Percentiles rank a stretch among this genome's conserved stretches.
These are phyloP conservation scores for Vesta saturnalis DNA, from an alignment of 2,888 invertebrate genomes.

Conservation along the genomic window DNA sequence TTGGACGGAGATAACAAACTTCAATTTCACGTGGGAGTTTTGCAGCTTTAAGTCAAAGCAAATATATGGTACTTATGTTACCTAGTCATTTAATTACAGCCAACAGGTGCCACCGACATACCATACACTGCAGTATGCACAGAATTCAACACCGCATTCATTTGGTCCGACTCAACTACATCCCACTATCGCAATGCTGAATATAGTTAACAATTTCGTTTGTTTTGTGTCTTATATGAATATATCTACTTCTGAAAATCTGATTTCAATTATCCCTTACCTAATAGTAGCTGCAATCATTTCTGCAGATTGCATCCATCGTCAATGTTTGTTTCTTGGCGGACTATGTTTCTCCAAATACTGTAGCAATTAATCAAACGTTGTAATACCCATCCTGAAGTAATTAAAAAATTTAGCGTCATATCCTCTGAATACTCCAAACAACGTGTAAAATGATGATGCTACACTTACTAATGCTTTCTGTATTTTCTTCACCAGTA, in stretches of 20 bases:
- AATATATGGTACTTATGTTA: background rate
- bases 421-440: too few species aligned
- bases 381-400: background rate
- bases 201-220: background rate
- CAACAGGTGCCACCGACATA: background rate
- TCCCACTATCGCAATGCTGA: background rate
- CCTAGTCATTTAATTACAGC: background rate
- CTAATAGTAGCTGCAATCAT: too few species aligned
- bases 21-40: slow-evolving; percentile 5
- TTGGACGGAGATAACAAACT: slow-evolving; percentile 5
- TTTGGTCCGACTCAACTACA: background rate
- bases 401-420: background rate
- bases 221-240: slow-evolving; percentile 1
- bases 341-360: background rate
- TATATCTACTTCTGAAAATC: background rate
- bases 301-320: too few species aligned
- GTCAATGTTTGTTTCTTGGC: slow-evolving; percentile 6
- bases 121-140: slow-evolving; percentile 1
- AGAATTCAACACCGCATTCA: slow-evolving; percentile 4
- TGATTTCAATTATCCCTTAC: too few species aligned
- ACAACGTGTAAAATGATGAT: background rate
- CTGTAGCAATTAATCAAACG: background rate
- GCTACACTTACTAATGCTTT: background rate
- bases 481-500: background rate
- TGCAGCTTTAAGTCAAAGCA: background rate